Evolutionary conservation across 2,888 invertebrate genomes (phyloP).

Genomic region (Drosophila nigricruria): DNA sequence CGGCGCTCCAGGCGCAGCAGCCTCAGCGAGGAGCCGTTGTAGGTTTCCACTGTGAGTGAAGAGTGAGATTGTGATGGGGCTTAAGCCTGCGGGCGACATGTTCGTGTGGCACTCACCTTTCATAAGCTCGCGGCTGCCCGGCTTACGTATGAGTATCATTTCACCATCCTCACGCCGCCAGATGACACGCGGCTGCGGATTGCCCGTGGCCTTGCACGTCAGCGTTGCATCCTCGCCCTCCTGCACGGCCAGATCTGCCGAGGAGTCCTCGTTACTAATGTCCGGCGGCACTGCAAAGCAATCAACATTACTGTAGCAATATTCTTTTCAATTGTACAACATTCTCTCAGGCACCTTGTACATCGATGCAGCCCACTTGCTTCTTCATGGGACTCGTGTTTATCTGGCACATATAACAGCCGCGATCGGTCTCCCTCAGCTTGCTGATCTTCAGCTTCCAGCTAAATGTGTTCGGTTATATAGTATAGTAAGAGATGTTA

Average conservation of each 20-base stretch:
- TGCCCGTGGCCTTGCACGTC: conserved; percentile 92
- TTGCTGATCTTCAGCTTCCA: conserved; percentile 94
- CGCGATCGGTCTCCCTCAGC: conserved; percentile 92
- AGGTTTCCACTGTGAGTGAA: conserved; percentile 88
- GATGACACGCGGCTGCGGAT: conserved; percentile 91
- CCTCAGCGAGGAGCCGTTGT: conserved; percentile 90
- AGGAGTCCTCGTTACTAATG: conserved; percentile 91
- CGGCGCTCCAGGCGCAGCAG: conserved; percentile 93
- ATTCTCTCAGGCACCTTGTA: conserved; percentile 86
- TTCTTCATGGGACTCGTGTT: conserved; percentile 95
- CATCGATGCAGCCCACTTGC: conserved; percentile 94
- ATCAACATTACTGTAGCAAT: neutral
- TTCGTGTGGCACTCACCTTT: conserved; percentile 77
- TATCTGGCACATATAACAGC: conserved; percentile 97
- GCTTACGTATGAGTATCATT: conserved; percentile 87
- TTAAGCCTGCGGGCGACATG: neutral
- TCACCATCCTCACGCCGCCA: conserved; percentile 93
- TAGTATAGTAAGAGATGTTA: neutral
- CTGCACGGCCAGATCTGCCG: conserved; percentile 90
- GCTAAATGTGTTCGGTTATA: conserved; percentile 16
- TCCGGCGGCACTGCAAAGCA: conserved; percentile 90
- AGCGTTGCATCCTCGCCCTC: conserved; percentile 92
- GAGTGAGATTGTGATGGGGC: neutral
- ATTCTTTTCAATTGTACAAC: neutral
- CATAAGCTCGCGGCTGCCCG: conserved; percentile 84